Evolutionary conservation across 2,113 vertebrate genomes (phyloP).

Genomic region (Passer montanus): DNA sequence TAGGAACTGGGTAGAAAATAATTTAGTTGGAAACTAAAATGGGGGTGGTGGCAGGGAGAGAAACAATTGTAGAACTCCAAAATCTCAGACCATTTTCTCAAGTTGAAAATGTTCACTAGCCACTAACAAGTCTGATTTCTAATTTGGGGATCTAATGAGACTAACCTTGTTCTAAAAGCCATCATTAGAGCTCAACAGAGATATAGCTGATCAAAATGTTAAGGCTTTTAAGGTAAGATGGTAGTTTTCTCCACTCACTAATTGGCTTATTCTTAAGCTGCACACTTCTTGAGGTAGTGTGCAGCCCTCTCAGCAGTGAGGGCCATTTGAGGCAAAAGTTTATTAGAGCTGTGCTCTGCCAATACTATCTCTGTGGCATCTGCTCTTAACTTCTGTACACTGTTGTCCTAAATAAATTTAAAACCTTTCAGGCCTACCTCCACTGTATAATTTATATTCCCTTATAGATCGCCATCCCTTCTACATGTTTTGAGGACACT

Average conservation of each 20-base stretch:
- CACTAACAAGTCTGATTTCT: not conserved
- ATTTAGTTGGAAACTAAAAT: slow-evolving; percentile 16
- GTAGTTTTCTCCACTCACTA: not conserved
- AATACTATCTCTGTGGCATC: not conserved
- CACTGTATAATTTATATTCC: not conserved
- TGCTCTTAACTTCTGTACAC: not conserved
- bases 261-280: not conserved
- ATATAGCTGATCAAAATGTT: not conserved
- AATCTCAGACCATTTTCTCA: not conserved
- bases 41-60: not conserved
- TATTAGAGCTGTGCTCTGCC: not conserved
- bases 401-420: not conserved
- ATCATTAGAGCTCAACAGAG: not conserved
- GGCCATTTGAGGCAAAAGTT: not conserved
- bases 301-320: not conserved
- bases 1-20: not conserved
- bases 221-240: not conserved
- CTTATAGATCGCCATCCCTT: not conserved
- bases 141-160: not conserved
- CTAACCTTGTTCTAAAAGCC: not conserved
- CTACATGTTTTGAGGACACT: not conserved
- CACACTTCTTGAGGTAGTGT: fast-evolving
- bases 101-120: not conserved
- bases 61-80: not conserved
- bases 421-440: not conserved